phyloP scores from a whole-genome alignment of 2,888 invertebrate genomes.

The Heteromurus nitidus region DNA sequence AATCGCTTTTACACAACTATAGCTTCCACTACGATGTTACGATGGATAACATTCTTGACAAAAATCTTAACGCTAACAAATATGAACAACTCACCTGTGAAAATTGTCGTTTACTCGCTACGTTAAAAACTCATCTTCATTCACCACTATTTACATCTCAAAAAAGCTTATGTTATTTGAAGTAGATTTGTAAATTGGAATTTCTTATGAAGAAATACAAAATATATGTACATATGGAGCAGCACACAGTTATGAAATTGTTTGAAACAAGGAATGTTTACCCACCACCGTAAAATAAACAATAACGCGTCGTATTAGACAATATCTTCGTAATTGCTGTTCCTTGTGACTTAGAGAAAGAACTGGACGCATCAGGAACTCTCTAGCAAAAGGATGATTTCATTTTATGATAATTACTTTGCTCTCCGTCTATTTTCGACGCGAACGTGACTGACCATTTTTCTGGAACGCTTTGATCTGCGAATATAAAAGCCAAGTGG shows the following conservation, averaged over 20 bases:
- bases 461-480: not conserved
- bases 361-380: slow-evolving; percentile 3
- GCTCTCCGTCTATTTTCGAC: not conserved
- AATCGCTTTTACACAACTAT: not conserved
- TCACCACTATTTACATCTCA: not conserved
- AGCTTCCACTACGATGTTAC: not conserved
- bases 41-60: not conserved
- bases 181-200: not conserved
- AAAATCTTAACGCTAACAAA: not conserved
- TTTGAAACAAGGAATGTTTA: no score
- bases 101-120: not conserved
- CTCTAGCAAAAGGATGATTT: slow-evolving; percentile 1
- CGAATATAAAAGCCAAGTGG: not conserved
- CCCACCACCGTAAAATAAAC: not conserved
- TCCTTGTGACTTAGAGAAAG: not conserved
- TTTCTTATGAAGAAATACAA: not conserved
- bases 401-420: not conserved
- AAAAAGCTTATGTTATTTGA: not conserved
- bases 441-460: not conserved
- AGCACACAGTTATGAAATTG: not conserved
- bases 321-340: not conserved
- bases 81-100: not conserved
- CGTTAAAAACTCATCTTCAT: not conserved
- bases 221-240: no score
- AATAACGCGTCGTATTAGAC: no score